phyloP scores from a whole-genome alignment of 2,888 invertebrate species.

The Drosophila subquinaria region DNA sequence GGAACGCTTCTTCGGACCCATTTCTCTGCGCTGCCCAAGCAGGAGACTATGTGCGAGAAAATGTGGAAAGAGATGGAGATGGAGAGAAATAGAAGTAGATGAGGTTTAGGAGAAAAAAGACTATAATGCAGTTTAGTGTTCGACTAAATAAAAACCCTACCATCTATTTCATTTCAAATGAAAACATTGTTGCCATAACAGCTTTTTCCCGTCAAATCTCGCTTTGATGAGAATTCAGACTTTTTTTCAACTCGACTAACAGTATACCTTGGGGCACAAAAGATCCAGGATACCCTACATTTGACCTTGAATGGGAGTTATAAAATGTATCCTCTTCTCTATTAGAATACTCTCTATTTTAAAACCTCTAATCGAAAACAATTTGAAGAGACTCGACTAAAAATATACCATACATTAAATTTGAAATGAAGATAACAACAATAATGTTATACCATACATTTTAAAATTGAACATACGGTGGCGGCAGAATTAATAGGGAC shows the following conservation, averaged over 20 bases:
- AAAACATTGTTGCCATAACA: too few relatives aligned
- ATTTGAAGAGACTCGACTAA: background rate
- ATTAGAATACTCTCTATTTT: background rate
- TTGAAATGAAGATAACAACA: too few relatives aligned
- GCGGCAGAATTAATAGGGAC: too few relatives aligned
- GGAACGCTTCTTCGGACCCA: constrained; percentile 84
- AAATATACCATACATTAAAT: too few relatives aligned
- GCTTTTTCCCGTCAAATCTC: too few relatives aligned
- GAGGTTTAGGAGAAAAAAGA: background rate
- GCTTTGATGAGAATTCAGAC: too few relatives aligned
- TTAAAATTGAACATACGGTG: too few relatives aligned
- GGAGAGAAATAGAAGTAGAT: constrained; percentile 3
- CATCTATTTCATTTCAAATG: background rate
- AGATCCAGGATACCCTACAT: background rate
- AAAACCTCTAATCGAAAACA: background rate
- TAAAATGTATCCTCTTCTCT: background rate
- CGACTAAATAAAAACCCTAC: background rate
- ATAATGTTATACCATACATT: too few relatives aligned
- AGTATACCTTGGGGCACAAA: too few relatives aligned
- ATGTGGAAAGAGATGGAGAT: background rate
- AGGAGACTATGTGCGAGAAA: constrained; percentile 23
- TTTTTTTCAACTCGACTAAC: too few relatives aligned
- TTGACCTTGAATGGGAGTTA: background rate
- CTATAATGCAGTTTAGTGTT: background rate
- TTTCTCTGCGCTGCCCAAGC: constrained; percentile 51